Evolutionary conservation across 2,797 vertebrate genomes (phyloP).

Genomic region (Austrolebias charrua): DNA sequence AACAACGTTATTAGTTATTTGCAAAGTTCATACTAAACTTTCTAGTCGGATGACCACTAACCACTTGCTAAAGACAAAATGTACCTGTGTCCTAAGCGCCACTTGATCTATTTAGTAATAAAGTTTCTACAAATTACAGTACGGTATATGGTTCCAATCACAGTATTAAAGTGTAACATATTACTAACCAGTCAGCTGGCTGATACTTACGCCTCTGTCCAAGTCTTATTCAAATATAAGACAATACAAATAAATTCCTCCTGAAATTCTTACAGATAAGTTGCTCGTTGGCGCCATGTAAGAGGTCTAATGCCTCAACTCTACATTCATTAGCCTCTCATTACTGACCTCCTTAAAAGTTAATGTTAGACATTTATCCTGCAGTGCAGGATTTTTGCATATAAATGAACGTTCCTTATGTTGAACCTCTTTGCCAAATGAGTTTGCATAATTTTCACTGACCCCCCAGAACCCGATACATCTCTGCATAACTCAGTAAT

Average conservation of each 20-base stretch:
- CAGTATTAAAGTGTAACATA: background rate
- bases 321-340: constrained; percentile 5
- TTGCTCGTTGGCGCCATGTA: background rate
- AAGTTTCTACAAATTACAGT: constrained; percentile 34
- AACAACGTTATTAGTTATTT: no score
- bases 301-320: background rate
- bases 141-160: constrained; percentile 8
- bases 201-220: constrained; percentile 4
- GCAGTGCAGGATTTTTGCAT: background rate
- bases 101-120: constrained; percentile 16
- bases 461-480: background rate
- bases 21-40: background rate
- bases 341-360: constrained; percentile 10
- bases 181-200: constrained; percentile 11
- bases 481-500: background rate
- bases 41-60: constrained; percentile 1
- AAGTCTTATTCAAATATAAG: constrained; percentile 13
- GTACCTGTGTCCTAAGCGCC: background rate
- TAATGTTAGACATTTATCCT: constrained; percentile 11
- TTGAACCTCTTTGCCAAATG: constrained; percentile 4
- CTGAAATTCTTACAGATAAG: constrained; percentile 9
- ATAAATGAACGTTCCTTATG: background rate
- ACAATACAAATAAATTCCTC: background rate
- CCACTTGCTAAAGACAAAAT: background rate
- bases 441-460: constrained; percentile 12